phyloP scores from a whole-genome alignment of 2,888 invertebrate species.

The Macrosiphum euphorbiae region DNA sequence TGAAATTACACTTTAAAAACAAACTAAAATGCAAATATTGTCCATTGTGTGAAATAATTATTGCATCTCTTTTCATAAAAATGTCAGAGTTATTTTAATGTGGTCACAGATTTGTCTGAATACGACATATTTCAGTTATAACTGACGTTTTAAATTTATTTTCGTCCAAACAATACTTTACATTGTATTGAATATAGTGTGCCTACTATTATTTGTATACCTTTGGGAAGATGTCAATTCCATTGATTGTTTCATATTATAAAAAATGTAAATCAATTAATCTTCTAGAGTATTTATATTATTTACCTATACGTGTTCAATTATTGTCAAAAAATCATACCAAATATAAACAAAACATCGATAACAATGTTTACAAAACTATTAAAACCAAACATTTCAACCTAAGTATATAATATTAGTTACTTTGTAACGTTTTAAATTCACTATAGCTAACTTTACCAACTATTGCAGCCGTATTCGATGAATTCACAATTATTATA shows the following conservation, averaged over 20 bases:
- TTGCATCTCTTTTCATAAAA: neutral
- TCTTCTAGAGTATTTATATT: neutral
- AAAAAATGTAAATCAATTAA: neutral
- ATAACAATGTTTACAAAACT: too few species aligned
- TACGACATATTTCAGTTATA: neutral
- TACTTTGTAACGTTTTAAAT: too few species aligned
- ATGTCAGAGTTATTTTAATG: neutral
- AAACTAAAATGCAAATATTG: neutral
- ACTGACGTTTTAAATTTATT: neutral
- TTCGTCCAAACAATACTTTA: neutral
- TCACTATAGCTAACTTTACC: neutral
- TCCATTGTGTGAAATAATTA: neutral
- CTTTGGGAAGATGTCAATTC: neutral
- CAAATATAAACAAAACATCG: too few species aligned
- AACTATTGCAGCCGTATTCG: neutral
- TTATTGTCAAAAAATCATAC: neutral
- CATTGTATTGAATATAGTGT: neutral
- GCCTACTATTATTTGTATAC: neutral
- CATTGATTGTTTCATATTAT: neutral
- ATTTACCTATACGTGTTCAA: neutral
- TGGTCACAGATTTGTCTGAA: neutral
- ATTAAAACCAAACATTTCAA: too few species aligned
- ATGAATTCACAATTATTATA: neutral
- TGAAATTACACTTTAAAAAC: neutral
- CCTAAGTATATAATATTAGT: too few species aligned